Base-by-base conservation (phyloP, 2,888 invertebrate species). In the Chrysolina haemoptera region DNA sequence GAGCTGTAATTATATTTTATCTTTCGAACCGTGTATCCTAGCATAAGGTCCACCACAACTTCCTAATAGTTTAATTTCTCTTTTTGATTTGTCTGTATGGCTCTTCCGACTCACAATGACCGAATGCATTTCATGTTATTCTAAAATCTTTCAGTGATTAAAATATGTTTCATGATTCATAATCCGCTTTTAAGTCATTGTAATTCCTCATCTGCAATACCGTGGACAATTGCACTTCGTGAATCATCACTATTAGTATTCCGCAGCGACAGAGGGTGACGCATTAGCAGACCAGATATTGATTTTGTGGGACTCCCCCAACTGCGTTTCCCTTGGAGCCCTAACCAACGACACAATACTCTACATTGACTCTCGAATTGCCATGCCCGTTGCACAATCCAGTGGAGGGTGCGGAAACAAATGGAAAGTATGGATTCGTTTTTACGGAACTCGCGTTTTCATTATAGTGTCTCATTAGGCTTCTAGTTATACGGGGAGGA, bases 311-410 rank as follows among this genome's bases (percentile, higher is more conserved):
- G 74, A 76, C 79, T 80, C 83, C 83, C 83, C 81, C 79, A 77
- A 76, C 81, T 74, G 76, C 69, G 70, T 65, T 66, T 68, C 66
- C 53, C 71, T 71, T 78, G 76, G 76, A 80, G 79, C 82, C 85
- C 85, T 86, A 86, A 86, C 85, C 85, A 84, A 81, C 85, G 86
- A 86, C 86, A 86, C 86, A 84, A 83, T 84, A 84, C 84, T 84
- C 86, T 80, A 85, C 81, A 85, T 86, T 86, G 85, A 78, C 68
- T 59, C 64, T 64, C 41, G 40, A 63, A 41, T 18, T 6, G 59
- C 27, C 59, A n/a, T 27, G 35, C 59, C 27, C 27, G 35, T n/a
- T 22, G 59, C 59, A 35, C 59, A 59, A 59, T 59, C 27, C 27
- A 14, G n/a, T 11, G 27, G 27, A 27, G 59, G 59, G 59, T n/a